phyloP scores from a whole-genome alignment of 37 sponge, comb jelly and placozoan species.

The Axinella damicornis region DNA sequence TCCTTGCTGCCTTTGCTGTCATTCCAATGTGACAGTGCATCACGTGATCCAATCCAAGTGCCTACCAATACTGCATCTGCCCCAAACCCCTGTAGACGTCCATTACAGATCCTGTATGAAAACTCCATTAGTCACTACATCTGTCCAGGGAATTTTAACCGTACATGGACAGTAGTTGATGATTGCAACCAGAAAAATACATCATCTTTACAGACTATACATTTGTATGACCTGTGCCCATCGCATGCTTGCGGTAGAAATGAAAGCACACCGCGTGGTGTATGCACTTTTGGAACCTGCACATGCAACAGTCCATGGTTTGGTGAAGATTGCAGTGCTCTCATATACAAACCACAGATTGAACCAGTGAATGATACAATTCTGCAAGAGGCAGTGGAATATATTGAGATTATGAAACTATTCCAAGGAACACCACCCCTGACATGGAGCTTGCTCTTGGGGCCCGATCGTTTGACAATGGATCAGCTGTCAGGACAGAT shows the following conservation, averaged over 20 bases:
- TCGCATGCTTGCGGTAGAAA: conserved; percentile 38
- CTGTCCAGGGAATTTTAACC: conserved; percentile 14
- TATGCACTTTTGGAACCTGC: conserved; percentile 16
- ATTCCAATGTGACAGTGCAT: conserved; percentile 34
- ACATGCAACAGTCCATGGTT: conserved; percentile 35
- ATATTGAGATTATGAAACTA: background rate
- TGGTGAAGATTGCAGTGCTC: conserved; percentile 25
- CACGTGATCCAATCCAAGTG: background rate
- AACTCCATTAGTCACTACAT: background rate
- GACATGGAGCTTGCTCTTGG: conserved; percentile 20
- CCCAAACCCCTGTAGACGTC: conserved; percentile 21
- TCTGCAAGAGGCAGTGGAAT: conserved; percentile 13
- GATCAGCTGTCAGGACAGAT: conserved; percentile 1
- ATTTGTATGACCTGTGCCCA: conserved; percentile 33
- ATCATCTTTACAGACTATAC: conserved; percentile 3
- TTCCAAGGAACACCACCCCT: conserved; percentile 37
- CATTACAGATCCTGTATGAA: background rate
- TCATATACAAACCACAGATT: conserved; percentile 12
- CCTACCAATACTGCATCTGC: conserved; percentile 21
- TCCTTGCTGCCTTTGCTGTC: background rate
- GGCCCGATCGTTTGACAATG: conserved; percentile 19
- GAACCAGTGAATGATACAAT: conserved; percentile 14
- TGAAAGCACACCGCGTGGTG: conserved; percentile 26
- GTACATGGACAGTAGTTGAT: conserved; percentile 29
- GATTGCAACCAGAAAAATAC: background rate